A percentile compares a stretch with the other conserved stretches of the same genome.
Conservation (phyloP, 2,113 vertebrate species). For the Cyrtonyx montezumae region DNA sequence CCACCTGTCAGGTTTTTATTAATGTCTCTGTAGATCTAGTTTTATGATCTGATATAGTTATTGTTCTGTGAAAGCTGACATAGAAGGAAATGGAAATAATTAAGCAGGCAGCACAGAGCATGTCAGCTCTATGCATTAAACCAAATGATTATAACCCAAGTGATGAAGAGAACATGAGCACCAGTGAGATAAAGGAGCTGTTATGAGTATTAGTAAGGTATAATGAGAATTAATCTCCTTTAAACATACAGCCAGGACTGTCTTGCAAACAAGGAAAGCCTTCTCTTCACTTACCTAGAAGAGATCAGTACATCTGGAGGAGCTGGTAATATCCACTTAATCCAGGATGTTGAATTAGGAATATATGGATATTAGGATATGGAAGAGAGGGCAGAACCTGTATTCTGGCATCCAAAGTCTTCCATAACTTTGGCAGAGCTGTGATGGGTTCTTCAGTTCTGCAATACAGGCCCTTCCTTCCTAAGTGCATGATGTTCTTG, state of each 20-base stretch:
- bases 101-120: not conserved
- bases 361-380: not conserved
- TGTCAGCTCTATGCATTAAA: not conserved
- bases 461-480: not conserved
- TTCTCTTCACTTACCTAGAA: not conserved
- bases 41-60: constrained; percentile 7
- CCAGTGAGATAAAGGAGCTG: not conserved
- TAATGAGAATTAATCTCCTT: not conserved
- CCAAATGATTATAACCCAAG: not conserved
- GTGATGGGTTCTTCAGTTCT: not conserved
- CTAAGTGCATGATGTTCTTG: not conserved
- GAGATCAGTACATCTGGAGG: not conserved
- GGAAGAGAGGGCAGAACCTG: not conserved
- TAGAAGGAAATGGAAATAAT: constrained; percentile 21
- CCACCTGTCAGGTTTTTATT: not conserved
- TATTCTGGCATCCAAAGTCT: not conserved
- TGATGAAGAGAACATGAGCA: not conserved
- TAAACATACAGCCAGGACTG: not conserved
- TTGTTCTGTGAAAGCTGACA: not conserved
- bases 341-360: not conserved
- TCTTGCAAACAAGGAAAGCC: not conserved
- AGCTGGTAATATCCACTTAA: not conserved
- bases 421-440: not conserved
- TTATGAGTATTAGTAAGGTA: not conserved
- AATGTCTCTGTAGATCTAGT: not conserved